Conservation (phyloP, 2,797 vertebrate species). For the Babyrousa celebensis region DNA sequence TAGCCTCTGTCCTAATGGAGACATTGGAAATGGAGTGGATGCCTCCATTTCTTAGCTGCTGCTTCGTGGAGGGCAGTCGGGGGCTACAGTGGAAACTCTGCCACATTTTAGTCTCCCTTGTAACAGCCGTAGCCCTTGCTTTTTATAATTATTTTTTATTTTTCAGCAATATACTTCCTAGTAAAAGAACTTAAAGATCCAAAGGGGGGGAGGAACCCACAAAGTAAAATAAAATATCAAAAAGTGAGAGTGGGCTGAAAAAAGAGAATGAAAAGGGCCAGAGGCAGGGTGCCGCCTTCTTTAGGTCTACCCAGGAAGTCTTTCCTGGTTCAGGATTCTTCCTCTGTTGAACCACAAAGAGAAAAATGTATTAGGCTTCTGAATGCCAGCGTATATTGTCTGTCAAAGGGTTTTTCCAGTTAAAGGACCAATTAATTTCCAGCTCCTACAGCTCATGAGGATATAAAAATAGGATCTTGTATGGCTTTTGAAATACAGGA, state of each 20-base stretch:
- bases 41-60: background rate
- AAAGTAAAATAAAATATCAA: conserved; percentile 29
- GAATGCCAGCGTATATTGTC: background rate
- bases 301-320: conserved; percentile 33
- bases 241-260: background rate
- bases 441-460: conserved; percentile 21
- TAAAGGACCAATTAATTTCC: conserved; percentile 80
- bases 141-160: background rate
- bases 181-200: conserved; percentile 47
- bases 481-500: conserved; percentile 76
- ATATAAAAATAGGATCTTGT: conserved; percentile 66
- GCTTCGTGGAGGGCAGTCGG: background rate
- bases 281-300: background rate
- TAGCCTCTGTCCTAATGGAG: background rate
- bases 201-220: background rate
- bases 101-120: background rate
- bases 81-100: background rate
- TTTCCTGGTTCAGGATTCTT: background rate
- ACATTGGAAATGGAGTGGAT: background rate
- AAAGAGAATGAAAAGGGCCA: conserved; percentile 5
- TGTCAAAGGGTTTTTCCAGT: conserved; percentile 72
- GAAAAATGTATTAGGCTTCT: conserved; percentile 58
- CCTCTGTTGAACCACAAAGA: conserved; percentile 65
- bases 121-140: background rate
- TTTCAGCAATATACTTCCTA: background rate